These are phyloP conservation scores for Kradibia gibbosae DNA, from an alignment of 1,140 invertebrate genomes.

Conservation along the genomic window DNA sequence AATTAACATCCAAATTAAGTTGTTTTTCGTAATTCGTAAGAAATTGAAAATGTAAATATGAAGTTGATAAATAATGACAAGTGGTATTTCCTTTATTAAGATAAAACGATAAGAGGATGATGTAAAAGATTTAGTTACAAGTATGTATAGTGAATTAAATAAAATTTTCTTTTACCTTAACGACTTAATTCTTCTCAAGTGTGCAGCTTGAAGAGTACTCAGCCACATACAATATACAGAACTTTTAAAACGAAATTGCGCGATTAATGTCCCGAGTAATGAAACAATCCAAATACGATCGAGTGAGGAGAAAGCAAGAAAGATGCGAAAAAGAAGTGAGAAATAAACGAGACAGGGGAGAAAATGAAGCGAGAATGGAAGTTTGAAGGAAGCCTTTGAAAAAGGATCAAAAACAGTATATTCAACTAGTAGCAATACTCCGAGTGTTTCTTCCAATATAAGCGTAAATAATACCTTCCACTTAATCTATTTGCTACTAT, in stretches of 20 bases:
- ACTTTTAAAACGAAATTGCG: conserved; percentile 27
- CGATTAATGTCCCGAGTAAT: conserved; percentile 37
- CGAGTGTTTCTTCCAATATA: neutral
- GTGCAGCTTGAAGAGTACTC: neutral
- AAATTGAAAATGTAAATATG: neutral
- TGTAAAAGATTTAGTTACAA: neutral
- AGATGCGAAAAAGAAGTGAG: too few relatives aligned
- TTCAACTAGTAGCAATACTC: neutral
- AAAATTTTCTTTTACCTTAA: conserved; percentile 8
- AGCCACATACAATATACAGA: neutral
- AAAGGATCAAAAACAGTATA: neutral
- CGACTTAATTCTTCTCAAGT: conserved; percentile 23
- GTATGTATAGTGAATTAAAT: neutral
- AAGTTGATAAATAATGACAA: neutral
- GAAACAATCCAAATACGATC: conserved; percentile 20
- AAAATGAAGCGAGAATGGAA: too few relatives aligned
- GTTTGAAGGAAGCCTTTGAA: neutral
- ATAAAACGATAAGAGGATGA: neutral
- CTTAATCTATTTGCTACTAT: too few relatives aligned
- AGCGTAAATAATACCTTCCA: neutral
- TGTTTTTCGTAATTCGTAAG: neutral
- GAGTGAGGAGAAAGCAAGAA: neutral
- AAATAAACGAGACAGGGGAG: too few relatives aligned
- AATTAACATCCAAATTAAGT: neutral
- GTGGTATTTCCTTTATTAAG: neutral